Evolutionary conservation across 1,140 invertebrate species (phyloP).

Genomic region (Lepidotrigona ventralis): DNA sequence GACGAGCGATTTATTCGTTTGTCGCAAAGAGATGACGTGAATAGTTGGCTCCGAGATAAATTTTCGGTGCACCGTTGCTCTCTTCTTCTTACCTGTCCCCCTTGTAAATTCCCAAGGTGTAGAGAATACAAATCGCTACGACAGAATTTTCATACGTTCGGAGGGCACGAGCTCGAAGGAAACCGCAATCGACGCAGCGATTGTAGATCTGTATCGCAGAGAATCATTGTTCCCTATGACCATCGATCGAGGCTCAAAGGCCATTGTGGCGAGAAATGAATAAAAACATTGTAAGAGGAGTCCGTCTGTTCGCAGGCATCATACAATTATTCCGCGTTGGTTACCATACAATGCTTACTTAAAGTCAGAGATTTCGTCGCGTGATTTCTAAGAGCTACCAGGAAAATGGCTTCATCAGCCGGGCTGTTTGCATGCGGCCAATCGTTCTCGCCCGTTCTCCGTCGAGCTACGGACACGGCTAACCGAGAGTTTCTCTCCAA

Average conservation of each 20-base stretch:
- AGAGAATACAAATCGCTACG: too few relatives aligned
- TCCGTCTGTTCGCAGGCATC: constrained; percentile 15
- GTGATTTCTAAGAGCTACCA: constrained; percentile 49
- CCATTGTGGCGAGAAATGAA: constrained; percentile 23
- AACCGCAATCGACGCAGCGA: neutral
- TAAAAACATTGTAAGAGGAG: constrained; percentile 34
- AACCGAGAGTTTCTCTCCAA: neutral
- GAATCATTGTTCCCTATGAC: neutral
- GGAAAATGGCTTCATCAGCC: constrained; percentile 61
- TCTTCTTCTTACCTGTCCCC: too few relatives aligned
- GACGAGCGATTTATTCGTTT: too few relatives aligned
- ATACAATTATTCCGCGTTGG: constrained; percentile 55
- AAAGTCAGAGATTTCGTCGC: constrained; percentile 57
- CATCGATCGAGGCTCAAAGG: constrained; percentile 5
- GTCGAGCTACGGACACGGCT: too few relatives aligned
- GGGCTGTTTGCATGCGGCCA: constrained; percentile 41
- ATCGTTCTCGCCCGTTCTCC: constrained; percentile 22
- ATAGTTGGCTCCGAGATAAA: too few relatives aligned
- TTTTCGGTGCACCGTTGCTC: too few relatives aligned
- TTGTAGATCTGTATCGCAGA: neutral
- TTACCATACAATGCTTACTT: constrained; percentile 65
- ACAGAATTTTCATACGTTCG: too few relatives aligned
- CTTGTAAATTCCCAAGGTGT: too few relatives aligned
- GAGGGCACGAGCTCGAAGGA: neutral
- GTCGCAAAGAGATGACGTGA: too few relatives aligned